phyloP scores from a whole-genome alignment of 2,113 vertebrate species.

The Rhinichthys klamathensis region DNA sequence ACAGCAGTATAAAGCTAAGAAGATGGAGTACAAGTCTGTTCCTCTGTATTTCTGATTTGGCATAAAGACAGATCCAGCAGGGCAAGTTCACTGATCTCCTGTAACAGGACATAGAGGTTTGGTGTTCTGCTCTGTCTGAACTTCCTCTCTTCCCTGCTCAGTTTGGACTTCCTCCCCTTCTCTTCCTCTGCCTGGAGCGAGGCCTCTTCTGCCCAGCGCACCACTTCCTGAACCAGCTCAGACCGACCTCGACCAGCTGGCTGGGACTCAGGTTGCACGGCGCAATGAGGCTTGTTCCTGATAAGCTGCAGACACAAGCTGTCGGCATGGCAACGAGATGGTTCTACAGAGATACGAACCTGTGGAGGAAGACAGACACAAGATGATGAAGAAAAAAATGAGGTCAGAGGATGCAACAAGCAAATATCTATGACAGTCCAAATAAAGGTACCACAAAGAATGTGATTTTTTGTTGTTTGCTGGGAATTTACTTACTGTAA shows the following conservation, averaged over 20 bases:
- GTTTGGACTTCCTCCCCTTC: slow-evolving; percentile 53
- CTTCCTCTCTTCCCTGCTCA: slow-evolving; percentile 78
- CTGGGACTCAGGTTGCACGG: background rate
- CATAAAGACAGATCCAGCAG: slow-evolving; percentile 74
- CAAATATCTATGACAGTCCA: background rate
- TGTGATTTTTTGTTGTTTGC: background rate
- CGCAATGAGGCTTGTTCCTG: slow-evolving; percentile 72
- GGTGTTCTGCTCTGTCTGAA: slow-evolving; percentile 84
- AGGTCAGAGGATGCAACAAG: background rate
- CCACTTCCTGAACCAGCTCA: slow-evolving; percentile 85
- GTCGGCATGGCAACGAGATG: slow-evolving; percentile 80
- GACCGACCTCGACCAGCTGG: slow-evolving; percentile 57
- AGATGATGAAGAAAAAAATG: background rate
- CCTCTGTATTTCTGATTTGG: slow-evolving; percentile 31
- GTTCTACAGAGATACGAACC: slow-evolving; percentile 85
- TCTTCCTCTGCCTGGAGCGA: slow-evolving; percentile 75
- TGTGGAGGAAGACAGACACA: slow-evolving; percentile 56
- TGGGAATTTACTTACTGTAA: slow-evolving; percentile 79
- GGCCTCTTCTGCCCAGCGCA: slow-evolving; percentile 80
- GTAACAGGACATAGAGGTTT: slow-evolving; percentile 87
- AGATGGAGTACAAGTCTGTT: slow-evolving; percentile 21
- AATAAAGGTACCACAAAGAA: background rate
- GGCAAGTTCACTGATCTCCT: slow-evolving; percentile 90
- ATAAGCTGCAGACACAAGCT: slow-evolving; percentile 82
- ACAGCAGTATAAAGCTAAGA: slow-evolving; percentile 40